Evolutionary conservation across 2,113 vertebrate genomes (phyloP).

Genomic region (Rhagologus leucostigma): DNA sequence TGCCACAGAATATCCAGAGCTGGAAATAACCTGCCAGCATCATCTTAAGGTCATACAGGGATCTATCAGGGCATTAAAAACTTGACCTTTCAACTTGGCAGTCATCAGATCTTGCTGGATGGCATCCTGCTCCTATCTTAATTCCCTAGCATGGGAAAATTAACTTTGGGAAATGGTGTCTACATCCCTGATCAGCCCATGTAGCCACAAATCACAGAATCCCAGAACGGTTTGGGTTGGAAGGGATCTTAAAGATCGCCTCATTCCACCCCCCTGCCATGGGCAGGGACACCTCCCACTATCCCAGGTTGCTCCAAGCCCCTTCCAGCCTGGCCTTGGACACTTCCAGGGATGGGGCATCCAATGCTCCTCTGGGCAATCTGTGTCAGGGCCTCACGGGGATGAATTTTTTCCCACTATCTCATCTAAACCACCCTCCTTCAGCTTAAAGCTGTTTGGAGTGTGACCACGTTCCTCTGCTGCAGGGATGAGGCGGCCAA

Average conservation of each 20-base stretch:
- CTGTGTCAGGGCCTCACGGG: neutral
- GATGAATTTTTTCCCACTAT: neutral
- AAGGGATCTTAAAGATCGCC: rapidly evolving
- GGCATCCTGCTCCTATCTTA: neutral
- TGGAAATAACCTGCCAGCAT: neutral
- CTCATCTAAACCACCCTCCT: neutral
- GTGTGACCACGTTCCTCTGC: neutral
- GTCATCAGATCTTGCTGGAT: neutral
- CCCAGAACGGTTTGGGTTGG: neutral
- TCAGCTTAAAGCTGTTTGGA: neutral
- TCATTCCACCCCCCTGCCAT: neutral
- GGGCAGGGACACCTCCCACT: neutral
- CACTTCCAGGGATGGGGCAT: neutral
- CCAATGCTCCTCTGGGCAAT: neutral
- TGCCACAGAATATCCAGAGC: neutral
- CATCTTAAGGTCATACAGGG: neutral
- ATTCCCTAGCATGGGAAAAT: neutral
- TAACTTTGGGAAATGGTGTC: neutral
- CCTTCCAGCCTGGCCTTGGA: neutral
- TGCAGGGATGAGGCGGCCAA: neutral
- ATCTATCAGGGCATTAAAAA: neutral
- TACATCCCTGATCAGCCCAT: neutral
- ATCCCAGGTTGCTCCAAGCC: neutral
- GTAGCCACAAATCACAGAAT: neutral
- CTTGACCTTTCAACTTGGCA: neutral